phyloP scores from a whole-genome alignment of 2,888 invertebrate genomes.

The Cactoblastis cactorum region DNA sequence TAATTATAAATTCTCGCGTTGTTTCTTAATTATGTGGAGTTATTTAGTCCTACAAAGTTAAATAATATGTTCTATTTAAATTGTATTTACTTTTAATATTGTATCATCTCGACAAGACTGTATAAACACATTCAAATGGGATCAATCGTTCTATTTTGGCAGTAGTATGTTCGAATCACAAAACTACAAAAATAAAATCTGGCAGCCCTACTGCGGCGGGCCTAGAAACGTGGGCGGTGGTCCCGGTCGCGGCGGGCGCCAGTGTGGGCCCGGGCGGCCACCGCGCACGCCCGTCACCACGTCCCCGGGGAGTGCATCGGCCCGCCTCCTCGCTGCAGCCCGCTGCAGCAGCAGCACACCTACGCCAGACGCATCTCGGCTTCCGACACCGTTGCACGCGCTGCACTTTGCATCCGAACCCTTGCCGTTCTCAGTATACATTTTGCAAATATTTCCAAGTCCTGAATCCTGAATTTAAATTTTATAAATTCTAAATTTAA shows the following conservation, averaged over 20 bases:
- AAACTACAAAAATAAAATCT: neutral
- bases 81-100: neutral
- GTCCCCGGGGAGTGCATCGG: neutral
- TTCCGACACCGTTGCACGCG: neutral
- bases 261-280: neutral
- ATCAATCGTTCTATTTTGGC: neutral
- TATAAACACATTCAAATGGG: neutral
- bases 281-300: neutral
- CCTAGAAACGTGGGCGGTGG: neutral
- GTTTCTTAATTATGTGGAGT: too few species aligned
- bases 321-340: neutral
- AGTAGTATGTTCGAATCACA: neutral
- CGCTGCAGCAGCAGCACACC: neutral
- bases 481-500: neutral
- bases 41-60: too few species aligned
- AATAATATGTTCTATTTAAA: neutral
- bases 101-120: neutral
- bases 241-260: neutral
- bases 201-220: constrained; percentile 6
- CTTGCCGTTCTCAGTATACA: neutral
- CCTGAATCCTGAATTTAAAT: neutral
- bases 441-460: neutral
- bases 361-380: neutral
- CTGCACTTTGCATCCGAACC: neutral
- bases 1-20: too few species aligned